phyloP scores from a whole-genome alignment of 2,113 vertebrate species.

The Anoplopoma fimbria region DNA sequence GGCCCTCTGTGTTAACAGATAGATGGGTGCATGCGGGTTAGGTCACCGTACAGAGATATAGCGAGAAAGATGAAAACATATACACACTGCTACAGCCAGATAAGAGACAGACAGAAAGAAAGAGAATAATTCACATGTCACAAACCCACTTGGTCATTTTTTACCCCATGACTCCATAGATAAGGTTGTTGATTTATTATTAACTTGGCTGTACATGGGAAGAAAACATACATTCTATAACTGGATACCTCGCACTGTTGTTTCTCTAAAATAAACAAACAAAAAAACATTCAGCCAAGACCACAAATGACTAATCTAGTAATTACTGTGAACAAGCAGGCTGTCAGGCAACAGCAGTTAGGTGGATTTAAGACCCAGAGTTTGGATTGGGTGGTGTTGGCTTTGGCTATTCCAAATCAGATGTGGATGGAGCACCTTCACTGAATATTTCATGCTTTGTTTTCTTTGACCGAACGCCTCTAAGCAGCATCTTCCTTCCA shows the following conservation, averaged over 20 bases:
- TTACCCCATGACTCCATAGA: neutral
- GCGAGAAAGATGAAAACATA: conserved; percentile 54
- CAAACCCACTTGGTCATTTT: neutral
- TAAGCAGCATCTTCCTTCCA: conserved; percentile 38
- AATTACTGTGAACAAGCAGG: neutral
- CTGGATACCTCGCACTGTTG: neutral
- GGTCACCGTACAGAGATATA: conserved; percentile 52
- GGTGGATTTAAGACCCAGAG: neutral
- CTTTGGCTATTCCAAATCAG: conserved; percentile 40
- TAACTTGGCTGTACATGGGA: neutral
- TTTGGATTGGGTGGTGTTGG: conserved; percentile 39
- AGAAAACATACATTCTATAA: neutral
- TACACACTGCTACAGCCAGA: conserved; percentile 49
- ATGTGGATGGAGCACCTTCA: conserved; percentile 48
- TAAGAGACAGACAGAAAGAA: conserved; percentile 41
- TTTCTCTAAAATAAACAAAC: conserved; percentile 5
- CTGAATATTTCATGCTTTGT: conserved; percentile 71
- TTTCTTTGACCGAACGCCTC: conserved; percentile 52
- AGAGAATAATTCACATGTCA: conserved; percentile 36
- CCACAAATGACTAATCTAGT: neutral
- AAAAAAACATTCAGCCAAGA: neutral
- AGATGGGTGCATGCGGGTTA: conserved; percentile 76
- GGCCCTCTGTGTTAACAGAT: conserved; percentile 84
- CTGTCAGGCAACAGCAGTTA: neutral
- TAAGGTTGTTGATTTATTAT: neutral